Conservation (phyloP, 1,140 invertebrate species). For the Heliconius nattereri region DNA sequence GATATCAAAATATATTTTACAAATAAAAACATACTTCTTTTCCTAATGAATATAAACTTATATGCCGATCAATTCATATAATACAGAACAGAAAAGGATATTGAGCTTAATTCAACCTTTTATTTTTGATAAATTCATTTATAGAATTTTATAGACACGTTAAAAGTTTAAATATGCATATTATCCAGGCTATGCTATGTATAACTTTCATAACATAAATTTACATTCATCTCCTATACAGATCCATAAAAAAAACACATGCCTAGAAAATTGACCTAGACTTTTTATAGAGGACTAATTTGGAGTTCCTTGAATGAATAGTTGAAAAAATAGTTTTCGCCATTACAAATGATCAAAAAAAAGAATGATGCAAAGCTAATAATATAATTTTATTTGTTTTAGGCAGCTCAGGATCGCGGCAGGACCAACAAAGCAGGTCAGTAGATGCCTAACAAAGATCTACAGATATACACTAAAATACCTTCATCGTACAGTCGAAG, state of each 20-base stretch:
- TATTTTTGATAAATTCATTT: too few species aligned
- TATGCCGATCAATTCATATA: too few species aligned
- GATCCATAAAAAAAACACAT: background rate
- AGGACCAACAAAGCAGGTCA: background rate
- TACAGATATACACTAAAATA: background rate
- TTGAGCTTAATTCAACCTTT: too few species aligned
- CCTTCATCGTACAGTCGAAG: constrained; percentile 28
- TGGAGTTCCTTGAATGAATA: background rate
- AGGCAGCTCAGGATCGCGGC: background rate
- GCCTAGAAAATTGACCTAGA: background rate
- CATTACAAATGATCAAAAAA: background rate
- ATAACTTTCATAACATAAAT: background rate
- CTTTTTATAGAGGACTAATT: background rate
- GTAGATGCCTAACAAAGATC: background rate
- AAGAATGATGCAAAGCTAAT: background rate
- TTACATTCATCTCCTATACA: background rate
- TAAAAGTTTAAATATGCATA: too few species aligned
- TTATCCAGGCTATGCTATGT: background rate
- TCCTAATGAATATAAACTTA: too few species aligned
- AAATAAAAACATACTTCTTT: too few species aligned
- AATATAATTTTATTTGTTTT: background rate
- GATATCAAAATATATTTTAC: too few species aligned
- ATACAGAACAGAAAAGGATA: too few species aligned
- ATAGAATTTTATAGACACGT: too few species aligned
- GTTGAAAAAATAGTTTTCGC: background rate